phyloP scores from a whole-genome alignment of 2,797 vertebrate genomes.

The Lagocephalus sceleratus region DNA sequence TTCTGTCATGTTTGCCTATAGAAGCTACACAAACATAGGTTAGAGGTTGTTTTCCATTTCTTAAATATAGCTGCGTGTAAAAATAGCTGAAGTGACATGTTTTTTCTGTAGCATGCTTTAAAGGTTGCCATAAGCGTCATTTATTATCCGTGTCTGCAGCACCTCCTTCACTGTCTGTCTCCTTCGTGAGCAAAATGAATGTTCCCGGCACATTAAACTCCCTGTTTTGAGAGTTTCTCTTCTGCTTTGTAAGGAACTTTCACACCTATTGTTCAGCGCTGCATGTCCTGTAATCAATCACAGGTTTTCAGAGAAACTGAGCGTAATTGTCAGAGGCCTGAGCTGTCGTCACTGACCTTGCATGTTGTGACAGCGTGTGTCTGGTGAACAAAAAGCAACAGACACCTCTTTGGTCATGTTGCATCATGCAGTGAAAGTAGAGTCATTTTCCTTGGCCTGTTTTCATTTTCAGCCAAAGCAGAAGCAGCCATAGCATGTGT shows the following conservation, averaged over 20 bases:
- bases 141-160: conserved; percentile 4
- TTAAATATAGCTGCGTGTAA: conserved; percentile 5
- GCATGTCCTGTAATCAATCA: conserved; percentile 68
- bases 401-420: conserved; percentile 51
- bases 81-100: conserved; percentile 11
- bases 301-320: conserved; percentile 33
- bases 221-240: conserved; percentile 38
- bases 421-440: conserved; percentile 54
- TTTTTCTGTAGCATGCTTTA: conserved; percentile 1
- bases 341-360: conserved; percentile 58
- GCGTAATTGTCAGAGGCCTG: conserved; percentile 46
- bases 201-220: conserved; percentile 27
- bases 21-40: conserved; percentile 7
- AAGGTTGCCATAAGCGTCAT: background rate
- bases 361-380: conserved; percentile 68
- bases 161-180: conserved; percentile 15
- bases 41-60: background rate
- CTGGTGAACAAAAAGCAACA: conserved; percentile 57
- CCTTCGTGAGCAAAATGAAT: conserved; percentile 14
- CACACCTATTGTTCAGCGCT: conserved; percentile 53
- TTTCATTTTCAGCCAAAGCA: conserved; percentile 29
- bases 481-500: conserved; percentile 10
- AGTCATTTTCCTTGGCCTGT: conserved; percentile 29
- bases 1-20: conserved; percentile 8
- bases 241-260: conserved; percentile 32